Base-by-base conservation (phyloP, 1,140 invertebrate species). In the Bilobella aurantiaca region DNA sequence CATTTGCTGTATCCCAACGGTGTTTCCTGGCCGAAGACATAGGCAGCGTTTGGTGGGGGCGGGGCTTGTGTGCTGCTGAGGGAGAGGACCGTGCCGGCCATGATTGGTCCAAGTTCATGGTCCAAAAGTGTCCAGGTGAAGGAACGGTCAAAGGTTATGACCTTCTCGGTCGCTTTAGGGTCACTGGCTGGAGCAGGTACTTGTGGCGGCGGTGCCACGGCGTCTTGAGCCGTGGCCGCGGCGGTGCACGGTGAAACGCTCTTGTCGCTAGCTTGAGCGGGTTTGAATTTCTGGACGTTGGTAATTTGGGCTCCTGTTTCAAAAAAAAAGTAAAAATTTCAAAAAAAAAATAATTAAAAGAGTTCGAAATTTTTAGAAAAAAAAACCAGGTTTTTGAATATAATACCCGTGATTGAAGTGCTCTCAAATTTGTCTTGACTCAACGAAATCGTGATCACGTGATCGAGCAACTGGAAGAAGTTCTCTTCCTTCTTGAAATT, bases 81-180 rank as follows among this genome's bases (percentile, higher is more conserved):
- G 34, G 8, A 8, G 3, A 53, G 14, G 8, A 53, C 23, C 5
- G 49, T 18, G 8, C 49, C 49, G 3, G 49, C 25, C 12, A 53
- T 16, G 5, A 53, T 23, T 5, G 49, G 8, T 16, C 49, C 49
- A 5, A 53, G 5, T 12, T 16, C 49, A 14, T 53, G 8, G 23
- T 53, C 49, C 8, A 53, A 23, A 14, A 65, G 31, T 32, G 64
- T 66, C 58, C 58, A 62, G 1, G 58, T 66, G 58, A 66, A 66
- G 1, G 64, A 31, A 27, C 64, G 34, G 46, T 66, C 64, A 30
- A 66, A 60, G 2, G 25, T 56, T 18, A 66, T 62, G 3, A 61
- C 1, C 42, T 66, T 66, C 25, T 60, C 58, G 18, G 23, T 32
- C 3, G n/a, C 27, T 8, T 49, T 49, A 8, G 12, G 12, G 3